Base-by-base conservation (phyloP, 2,888 invertebrate species). In the Limnephilus marmoratus region DNA sequence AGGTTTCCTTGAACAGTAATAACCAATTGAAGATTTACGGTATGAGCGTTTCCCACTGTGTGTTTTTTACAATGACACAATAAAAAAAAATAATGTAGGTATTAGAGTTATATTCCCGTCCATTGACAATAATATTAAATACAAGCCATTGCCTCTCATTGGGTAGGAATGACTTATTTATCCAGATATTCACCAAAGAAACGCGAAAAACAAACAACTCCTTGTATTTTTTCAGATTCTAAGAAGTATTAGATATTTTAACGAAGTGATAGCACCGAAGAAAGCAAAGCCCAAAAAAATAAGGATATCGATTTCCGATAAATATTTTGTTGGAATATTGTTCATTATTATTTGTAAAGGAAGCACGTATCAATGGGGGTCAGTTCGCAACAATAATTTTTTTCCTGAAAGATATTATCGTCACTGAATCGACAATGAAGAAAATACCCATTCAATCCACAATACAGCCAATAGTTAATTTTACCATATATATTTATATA, bases 221-320 rank as follows among this genome's bases (percentile, higher is more conserved):
- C 24, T 68, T 68, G 18, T 68, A 18, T 45, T 45, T 18, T 68
- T 68, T 68, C 68, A 7, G 68, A 68, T 68, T 24, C 18, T 68
- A 68, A 45, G 45, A 45, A 9, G 68, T n/a, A 24, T 68, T 68
- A 68, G 68, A 24, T 68, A 68, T 85, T 87, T 87, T 87, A 31
- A 87, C 87, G 87, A 49, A 53, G 29, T 31, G 87, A 49, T 68
- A 49, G 45, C 89, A 81, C 24, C 34, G 45, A 82, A 91, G 82
- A 34, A 88, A 91, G 80, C 88, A 41, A 41, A 37, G 37, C 34
- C 68, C 12, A 53, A 68, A 15, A 29, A 88, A 88, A 88, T 88
- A 88, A 49, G 68, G 53, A 80, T 89, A 80, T 89, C 81, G 88
- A 89, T 89, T 89, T 89, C 41, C 88, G 41, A 89, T 89, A 80